phyloP scores from a whole-genome alignment of 1,140 invertebrate genomes.

The Aphis craccivora region DNA sequence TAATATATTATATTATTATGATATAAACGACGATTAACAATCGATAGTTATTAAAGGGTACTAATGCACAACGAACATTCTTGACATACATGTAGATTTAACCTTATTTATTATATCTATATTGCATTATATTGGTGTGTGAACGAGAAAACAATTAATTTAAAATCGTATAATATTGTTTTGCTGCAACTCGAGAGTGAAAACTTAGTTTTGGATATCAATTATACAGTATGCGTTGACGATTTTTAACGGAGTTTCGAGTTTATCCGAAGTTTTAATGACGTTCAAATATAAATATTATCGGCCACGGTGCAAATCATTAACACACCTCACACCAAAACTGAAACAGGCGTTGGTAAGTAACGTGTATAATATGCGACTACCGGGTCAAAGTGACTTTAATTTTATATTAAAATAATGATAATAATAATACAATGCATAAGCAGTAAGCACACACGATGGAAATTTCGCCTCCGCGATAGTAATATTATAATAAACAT shows the following conservation, averaged over 20 bases:
- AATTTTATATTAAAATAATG: neutral
- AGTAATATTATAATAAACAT: neutral
- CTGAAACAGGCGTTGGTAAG: neutral
- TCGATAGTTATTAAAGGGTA: neutral
- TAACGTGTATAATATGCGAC: neutral
- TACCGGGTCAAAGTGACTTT: neutral
- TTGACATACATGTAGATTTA: neutral
- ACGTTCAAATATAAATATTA: neutral
- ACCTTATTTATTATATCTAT: neutral
- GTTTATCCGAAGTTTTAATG: neutral
- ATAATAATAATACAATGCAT: neutral
- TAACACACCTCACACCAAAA: neutral
- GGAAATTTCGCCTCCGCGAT: neutral
- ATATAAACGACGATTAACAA: neutral
- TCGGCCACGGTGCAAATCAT: neutral
- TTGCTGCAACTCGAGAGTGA: neutral
- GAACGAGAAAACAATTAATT: neutral
- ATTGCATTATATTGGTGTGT: neutral
- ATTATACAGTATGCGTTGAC: neutral
- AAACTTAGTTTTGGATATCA: neutral
- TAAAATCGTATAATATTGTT: neutral
- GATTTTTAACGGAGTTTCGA: slow-evolving; percentile 9
- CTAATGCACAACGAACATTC: neutral
- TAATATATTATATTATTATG: neutral
- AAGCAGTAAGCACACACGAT: neutral